Base-by-base conservation (phyloP, 2,113 vertebrate genomes). In the Azemiops feae region DNA sequence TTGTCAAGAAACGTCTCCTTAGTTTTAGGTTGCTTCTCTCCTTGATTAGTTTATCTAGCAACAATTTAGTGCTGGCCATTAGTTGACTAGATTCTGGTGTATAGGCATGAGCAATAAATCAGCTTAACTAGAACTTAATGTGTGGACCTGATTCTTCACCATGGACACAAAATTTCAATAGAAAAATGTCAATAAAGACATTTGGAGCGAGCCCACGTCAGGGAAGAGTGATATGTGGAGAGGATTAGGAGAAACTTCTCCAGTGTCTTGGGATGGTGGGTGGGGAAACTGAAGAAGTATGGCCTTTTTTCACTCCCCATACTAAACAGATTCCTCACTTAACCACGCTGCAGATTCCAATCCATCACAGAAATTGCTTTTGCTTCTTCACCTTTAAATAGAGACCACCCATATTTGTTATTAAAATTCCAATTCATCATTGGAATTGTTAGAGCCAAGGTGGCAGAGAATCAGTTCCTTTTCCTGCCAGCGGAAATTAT, bases 351-450 rank as follows among this genome's bases (percentile, higher is more conserved):
- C 88, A 90, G 54, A 39, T 86, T 93, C 88, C 55, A 93, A 93
- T 93, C 92, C 92, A 93, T 93, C 92, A 93, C 27, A 34, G 7
- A 86, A 93, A 93, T 93, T 90, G 52, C 30, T 92, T 47, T 54
- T 92, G 85, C 45, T 53, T 94, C n/a, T 52, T 88, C 34, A 54
- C 91, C 92, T 92, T 88, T 93, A 96, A 96, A 94, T 91, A 94
- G 94, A 95, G 45, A 90, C 93, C 93, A 96, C 95, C 95, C 95
- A 95, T 96, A 93, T 34, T 3, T 60, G 55, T 95, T 96, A 89
- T 96, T 96, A 94, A 96, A 92, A 96, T 95, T 93, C 58, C 91
- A 96, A 96, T 97, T 96, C 95, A 97, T 96, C 95, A 97, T 94
- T 95, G 92, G 50, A 88, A 96, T 95, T 94, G 94, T 94, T 94